phyloP scores from a whole-genome alignment of 2,888 invertebrate species.

The Amphiduros pacificus region DNA sequence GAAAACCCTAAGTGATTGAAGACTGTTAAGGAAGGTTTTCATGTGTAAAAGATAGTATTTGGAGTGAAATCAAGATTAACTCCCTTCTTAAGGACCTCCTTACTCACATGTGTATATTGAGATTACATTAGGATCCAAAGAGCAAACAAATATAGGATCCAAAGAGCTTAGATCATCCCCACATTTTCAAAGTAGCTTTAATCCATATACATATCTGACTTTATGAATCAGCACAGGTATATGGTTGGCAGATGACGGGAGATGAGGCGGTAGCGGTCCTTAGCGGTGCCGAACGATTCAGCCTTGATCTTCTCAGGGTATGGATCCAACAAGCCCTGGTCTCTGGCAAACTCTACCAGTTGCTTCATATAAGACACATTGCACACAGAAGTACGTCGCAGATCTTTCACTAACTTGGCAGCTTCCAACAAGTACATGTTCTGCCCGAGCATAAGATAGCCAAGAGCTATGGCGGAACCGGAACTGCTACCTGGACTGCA shows the following conservation, averaged over 20 bases:
- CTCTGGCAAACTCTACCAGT: slow-evolving; percentile 8
- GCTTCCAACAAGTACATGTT: slow-evolving; percentile 10
- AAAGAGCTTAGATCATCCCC: too few relatives aligned
- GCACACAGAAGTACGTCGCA: slow-evolving; percentile 1
- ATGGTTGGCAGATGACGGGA: background rate
- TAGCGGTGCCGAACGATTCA: slow-evolving; percentile 3
- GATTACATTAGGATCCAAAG: too few relatives aligned
- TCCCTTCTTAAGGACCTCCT: too few relatives aligned
- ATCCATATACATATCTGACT: too few relatives aligned
- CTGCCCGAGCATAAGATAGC: slow-evolving; percentile 1
- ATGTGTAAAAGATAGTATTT: too few relatives aligned
- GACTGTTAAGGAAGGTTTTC: too few relatives aligned
- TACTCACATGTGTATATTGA: too few relatives aligned
- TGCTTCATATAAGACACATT: slow-evolving; percentile 11
- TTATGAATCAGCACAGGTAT: too few relatives aligned
- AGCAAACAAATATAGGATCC: too few relatives aligned
- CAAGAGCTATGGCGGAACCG: background rate
- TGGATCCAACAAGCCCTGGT: slow-evolving; percentile 3
- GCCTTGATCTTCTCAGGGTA: slow-evolving; percentile 3
- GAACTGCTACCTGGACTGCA: background rate
- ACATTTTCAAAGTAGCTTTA: too few relatives aligned
- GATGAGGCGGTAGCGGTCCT: slow-evolving; percentile 2
- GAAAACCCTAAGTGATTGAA: too few relatives aligned
- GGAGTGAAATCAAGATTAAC: too few relatives aligned
- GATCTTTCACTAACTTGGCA: slow-evolving; percentile 3